Evolutionary conservation across 2,888 invertebrate genomes (phyloP), one percentile per base, ranked within the genome.

Genomic region (Dicyrtomina minuta): DNA sequence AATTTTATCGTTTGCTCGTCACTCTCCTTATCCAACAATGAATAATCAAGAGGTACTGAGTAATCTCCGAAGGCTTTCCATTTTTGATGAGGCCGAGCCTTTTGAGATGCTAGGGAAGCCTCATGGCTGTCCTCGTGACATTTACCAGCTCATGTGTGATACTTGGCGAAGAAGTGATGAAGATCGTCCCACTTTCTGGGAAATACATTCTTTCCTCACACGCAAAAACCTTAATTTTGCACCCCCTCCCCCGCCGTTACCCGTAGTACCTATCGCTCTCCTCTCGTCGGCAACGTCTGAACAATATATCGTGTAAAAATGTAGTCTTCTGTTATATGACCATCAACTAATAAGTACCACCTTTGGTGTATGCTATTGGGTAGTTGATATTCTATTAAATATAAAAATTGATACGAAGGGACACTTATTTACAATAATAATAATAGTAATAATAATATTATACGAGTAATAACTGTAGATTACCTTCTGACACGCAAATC

Each of bases 61-160:
- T 79, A 92, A 92, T 82, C 70, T 77, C 13, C 69, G 76, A 6
- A 72, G 72, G 51, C 85, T 93, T 65, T 88, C 89, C 27, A 89
- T 88, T 80, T 83, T 89, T 81, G 86, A 75, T 39, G 75, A 75
- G 15, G 58, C 61, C 24, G 77, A 74, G 2, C 74, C 74, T 22
- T 84, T 84, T 78, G 84, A 84, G 75, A 84, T 85, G 8, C 83
- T 84, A 68, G 84, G 85, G 76, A 84, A 89, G 76, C 93, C 92
- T 15, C 84, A 88, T 53, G 87, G 88, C 72, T 93, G 93, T 82
- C 90, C 93, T 49, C 86, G 90, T 75, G 93, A 95, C 82, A 90
- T 95, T 73, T 93, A 91, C 84, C 93, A 92, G 82, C 87, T 94
- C 78, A 92, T 95, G 91, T 88, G 89, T 78, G 93, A 93, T 83